A percentile compares a stretch with the other conserved stretches of the same genome.
Evolutionary conservation across 2,888 invertebrate genomes (phyloP).

Genomic region (Acrocyrtus sp.): DNA sequence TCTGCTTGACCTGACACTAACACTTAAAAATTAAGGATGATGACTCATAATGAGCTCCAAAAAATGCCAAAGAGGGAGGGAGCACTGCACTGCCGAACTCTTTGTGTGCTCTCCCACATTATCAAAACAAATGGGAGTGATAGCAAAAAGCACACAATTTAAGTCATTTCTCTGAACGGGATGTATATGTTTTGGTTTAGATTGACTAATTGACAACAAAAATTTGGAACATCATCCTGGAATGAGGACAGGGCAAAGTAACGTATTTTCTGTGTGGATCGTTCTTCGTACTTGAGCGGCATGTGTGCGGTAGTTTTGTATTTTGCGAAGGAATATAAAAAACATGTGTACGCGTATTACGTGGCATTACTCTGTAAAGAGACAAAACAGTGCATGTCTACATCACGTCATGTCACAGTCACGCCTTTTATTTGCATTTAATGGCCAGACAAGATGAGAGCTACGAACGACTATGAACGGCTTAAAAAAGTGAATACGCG

Average conservation of each 20-base stretch:
- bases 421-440: background rate
- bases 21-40: too few species aligned
- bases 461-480: too few species aligned
- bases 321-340: too few species aligned
- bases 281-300: background rate
- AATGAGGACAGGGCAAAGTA: background rate
- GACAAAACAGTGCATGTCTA: too few species aligned
- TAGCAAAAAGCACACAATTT: background rate
- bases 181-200: background rate
- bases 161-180: background rate
- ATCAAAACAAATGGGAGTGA: background rate
- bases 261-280: background rate
- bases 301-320: too few species aligned
- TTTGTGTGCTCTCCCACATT: too few species aligned
- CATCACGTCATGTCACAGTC: too few species aligned
- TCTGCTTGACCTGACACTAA: too few species aligned
- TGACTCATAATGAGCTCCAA: background rate
- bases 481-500: too few species aligned
- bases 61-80: background rate
- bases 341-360: too few species aligned
- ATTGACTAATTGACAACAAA: background rate
- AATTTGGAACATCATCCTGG: conserved; percentile 1
- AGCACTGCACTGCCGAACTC: background rate
- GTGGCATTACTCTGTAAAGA: too few species aligned
- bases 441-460: too few species aligned